phyloP scores from a whole-genome alignment of 2,888 invertebrate genomes.

The Tortrix viridana region DNA sequence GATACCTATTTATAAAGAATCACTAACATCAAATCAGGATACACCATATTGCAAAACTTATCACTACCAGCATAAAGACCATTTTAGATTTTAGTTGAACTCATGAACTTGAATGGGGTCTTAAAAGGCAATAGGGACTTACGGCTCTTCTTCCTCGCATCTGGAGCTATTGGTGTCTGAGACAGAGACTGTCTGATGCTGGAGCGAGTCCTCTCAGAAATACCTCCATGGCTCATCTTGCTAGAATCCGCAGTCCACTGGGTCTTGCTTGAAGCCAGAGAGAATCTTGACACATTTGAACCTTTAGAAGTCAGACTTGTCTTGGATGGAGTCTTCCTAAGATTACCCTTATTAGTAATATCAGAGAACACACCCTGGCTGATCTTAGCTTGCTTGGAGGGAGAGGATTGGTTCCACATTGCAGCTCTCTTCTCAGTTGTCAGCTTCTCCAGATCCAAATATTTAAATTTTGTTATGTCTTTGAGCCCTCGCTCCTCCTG shows the following conservation, averaged over 20 bases:
- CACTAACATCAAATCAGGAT: constrained; percentile 2
- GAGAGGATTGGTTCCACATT: constrained; percentile 70
- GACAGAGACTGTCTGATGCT: constrained; percentile 55
- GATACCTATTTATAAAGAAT: constrained; percentile 4
- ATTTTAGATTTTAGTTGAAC: constrained; percentile 64
- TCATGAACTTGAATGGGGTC: constrained; percentile 79
- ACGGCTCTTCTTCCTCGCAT: constrained; percentile 67
- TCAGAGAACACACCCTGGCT: constrained; percentile 62
- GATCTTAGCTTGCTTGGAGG: constrained; percentile 71
- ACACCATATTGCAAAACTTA: constrained; percentile 30
- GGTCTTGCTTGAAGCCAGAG: constrained; percentile 60
- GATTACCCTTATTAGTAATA: constrained; percentile 58
- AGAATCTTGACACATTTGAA: constrained; percentile 63
- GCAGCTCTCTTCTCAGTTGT: constrained; percentile 68
- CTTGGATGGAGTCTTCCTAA: constrained; percentile 75
- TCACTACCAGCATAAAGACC: constrained; percentile 33
- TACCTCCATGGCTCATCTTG: constrained; percentile 56
- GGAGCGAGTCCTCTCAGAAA: constrained; percentile 58
- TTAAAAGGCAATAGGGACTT: constrained; percentile 77
- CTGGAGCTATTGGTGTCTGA: constrained; percentile 61
- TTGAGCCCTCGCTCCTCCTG: constrained; percentile 48
- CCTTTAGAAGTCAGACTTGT: constrained; percentile 65
- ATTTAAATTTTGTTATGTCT: constrained; percentile 76
- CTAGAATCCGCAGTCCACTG: constrained; percentile 68
- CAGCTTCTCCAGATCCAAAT: constrained; percentile 68